Evolutionary conservation across 2,888 invertebrate genomes (phyloP), one percentile per base, ranked within the genome.

Genomic region (Hirtodrosophila cameraria): DNA sequence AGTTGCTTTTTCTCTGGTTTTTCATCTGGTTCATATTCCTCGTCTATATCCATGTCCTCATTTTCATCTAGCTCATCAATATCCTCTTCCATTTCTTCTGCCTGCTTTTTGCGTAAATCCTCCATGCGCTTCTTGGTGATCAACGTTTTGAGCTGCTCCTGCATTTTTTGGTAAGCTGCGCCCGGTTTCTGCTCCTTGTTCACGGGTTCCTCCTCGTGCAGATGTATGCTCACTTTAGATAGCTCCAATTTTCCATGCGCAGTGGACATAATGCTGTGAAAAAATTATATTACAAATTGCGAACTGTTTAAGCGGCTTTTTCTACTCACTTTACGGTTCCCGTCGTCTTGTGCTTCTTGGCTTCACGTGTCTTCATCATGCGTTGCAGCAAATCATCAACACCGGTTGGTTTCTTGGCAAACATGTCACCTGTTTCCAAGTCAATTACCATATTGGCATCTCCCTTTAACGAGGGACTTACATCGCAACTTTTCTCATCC

Each of bases 91-190:
- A 92, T 90, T 46, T 90, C 88, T 50, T 92, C 92, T 8, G 91
- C 89, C 23, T 88, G 85, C 86, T 91, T 89, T 57, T 94, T 93
- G 20, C 93, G 90, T 43, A 96, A 93, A 74, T 95, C 94, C 58
- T 94, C 92, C 30, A 94, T 93, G 43, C 96, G 92, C 79, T 94
- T 94, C 65, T 93, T 92, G 2, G 93, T 93, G 84, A 97, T 97
- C 89, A 94, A 92, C 9, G 93, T 92, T 81, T 94, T 93, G 1
- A 97, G 91, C 64, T 94, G 94, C 61, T 94, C 93, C 86, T 94
- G 94, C 46, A 97, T 91, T 75, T 93, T 94, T n/a, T 92, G 89
- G 68, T 95, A 92, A 75, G 94, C 94, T 2, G 93, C 93, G 0
- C 97, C 96, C 33, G 96, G 95, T 87, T 94, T 93, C 25, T 91